Conservation (phyloP, 2,888 invertebrate genomes). For the Xanthorhoe designata region DNA sequence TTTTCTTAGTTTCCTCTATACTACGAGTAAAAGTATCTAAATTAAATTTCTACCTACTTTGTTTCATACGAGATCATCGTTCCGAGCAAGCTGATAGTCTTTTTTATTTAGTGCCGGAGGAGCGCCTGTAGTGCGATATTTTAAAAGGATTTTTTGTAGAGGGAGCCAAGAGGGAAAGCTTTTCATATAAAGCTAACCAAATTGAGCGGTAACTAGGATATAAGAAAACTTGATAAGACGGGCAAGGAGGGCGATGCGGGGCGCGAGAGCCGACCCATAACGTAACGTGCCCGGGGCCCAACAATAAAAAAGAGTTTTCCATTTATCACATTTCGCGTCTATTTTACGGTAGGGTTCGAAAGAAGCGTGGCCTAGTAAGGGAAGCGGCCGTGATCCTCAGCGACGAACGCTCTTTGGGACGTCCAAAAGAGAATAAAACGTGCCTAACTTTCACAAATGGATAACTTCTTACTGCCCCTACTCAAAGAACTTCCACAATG, state of each 20-base stretch:
- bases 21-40: no score
- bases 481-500: conserved; percentile 73
- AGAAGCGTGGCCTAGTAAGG: conserved; percentile 70
- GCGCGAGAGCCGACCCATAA: conserved; percentile 72
- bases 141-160: conserved; percentile 67
- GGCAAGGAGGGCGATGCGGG: conserved; percentile 59
- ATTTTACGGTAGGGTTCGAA: conserved; percentile 82
- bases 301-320: conserved; percentile 84
- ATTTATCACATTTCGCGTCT: conserved; percentile 85
- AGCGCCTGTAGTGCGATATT: conserved; percentile 64
- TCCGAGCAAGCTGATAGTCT: conserved; percentile 46
- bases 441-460: conserved; percentile 78
- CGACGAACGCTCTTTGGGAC: conserved; percentile 70
- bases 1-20: no score
- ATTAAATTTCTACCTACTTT: no score
- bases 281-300: conserved; percentile 74
- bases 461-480: conserved; percentile 75
- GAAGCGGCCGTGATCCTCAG: conserved; percentile 71
- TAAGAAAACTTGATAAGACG: conserved; percentile 82
- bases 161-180: conserved; percentile 64
- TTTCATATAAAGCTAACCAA: conserved; percentile 73
- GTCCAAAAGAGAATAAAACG: conserved; percentile 81
- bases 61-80: background rate
- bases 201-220: conserved; percentile 81
- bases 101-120: conserved; percentile 54